Conservation (phyloP, 2,888 invertebrate genomes). For the Cacoxenus indagator region DNA sequence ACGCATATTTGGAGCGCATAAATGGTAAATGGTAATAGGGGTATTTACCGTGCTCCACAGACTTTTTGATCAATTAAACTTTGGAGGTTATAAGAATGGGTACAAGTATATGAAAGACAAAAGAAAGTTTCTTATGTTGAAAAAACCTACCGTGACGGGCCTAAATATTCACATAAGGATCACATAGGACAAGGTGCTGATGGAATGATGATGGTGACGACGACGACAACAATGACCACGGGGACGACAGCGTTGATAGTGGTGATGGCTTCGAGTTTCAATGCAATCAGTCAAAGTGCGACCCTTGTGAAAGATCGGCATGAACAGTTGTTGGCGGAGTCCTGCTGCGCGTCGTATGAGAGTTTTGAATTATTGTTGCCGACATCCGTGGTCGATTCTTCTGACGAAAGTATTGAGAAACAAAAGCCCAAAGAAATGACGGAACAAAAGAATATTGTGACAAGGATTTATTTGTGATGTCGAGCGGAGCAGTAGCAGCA, state of each 20-base stretch:
- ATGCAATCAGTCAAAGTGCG: slow-evolving; percentile 10
- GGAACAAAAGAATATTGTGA: slow-evolving; percentile 62
- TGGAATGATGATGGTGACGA: neutral
- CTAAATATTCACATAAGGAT: slow-evolving; percentile 5
- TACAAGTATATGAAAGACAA: no score
- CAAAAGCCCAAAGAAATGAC: slow-evolving; percentile 44
- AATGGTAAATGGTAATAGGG: no score
- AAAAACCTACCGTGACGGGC: no score
- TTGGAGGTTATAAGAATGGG: no score
- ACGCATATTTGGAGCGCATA: no score
- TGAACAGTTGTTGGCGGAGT: neutral
- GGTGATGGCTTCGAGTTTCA: neutral
- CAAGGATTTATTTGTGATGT: slow-evolving; percentile 56
- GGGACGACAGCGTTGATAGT: no score
- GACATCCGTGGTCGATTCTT: neutral
- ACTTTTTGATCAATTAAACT: no score
- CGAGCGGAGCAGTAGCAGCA: neutral
- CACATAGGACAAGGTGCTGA: neutral
- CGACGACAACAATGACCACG: no score
- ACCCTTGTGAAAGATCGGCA: neutral
- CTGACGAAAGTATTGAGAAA: neutral
- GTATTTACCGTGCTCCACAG: no score
- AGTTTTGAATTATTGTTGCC: slow-evolving; percentile 6
- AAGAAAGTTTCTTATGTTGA: no score
- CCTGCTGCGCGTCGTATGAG: neutral